Base-by-base conservation (phyloP, 2,797 vertebrate genomes). In the Bovichtus variegatus region DNA sequence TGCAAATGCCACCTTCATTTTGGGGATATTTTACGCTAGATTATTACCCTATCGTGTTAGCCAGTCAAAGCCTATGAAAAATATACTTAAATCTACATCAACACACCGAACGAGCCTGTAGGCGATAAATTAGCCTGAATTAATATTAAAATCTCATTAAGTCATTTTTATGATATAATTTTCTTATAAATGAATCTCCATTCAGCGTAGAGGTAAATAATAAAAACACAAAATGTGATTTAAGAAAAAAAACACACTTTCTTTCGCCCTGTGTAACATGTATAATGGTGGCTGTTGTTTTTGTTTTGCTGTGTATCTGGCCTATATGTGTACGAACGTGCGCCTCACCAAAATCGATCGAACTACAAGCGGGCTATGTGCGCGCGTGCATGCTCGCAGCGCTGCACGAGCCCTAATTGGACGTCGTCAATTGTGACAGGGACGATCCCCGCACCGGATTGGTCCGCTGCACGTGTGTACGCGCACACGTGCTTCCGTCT, bases 401-500 rank as follows among this genome's bases (percentile, higher is more conserved):
- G 80, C 88, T 81, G 84, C 86, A 73, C 58, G 65, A 63, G 44
- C 81, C 64, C 85, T 78, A 62, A 98, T 98, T 98, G 97, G 97
- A 41, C 85, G 76, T 34, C 88, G 84, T 85, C 84, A 73, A 71
- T 75, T 80, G 90, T 93, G 96, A 96, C 96, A 94, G 92, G 84
- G 79, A 86, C 89, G 84, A 76, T 86, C 74, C 58, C 18, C 31
- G 71, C 58, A 18, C 34, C 71, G 41, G 80, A 98, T 99, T 99
- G 97, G 97, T 72, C 87, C 75, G 85, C 78, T 80, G 94, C 96
- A 93, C 96, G 94, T 94, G 96, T 91, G 95, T 90, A 91, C 92
- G 89, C 78, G 93, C 96, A 96, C 96, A 97, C 95, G 96, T 96
- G 97, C 96, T 97, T 97, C 97, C 96, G 96, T 96, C 93, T 87